phyloP scores from a whole-genome alignment of 2,113 vertebrate genomes.

The Coptodon bakossiorum region DNA sequence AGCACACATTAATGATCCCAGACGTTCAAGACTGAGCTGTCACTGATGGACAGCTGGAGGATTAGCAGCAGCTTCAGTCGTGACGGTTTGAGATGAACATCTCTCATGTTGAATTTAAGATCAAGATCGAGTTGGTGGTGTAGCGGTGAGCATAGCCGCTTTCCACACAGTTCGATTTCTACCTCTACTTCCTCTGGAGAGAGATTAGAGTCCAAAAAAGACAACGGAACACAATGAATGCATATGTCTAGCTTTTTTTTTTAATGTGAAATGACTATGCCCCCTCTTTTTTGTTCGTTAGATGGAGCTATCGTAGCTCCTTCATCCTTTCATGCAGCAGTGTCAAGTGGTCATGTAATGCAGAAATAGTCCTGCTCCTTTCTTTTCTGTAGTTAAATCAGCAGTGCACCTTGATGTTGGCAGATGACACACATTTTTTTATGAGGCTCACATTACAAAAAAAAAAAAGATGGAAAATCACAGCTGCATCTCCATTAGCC shows the following conservation, averaged over 20 bases:
- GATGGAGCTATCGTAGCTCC: background rate
- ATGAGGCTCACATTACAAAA: background rate
- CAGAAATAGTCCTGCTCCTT: background rate
- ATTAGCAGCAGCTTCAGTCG: background rate
- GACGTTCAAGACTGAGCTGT: background rate
- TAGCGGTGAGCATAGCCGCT: background rate
- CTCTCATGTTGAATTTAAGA: background rate
- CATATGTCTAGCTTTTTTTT: background rate
- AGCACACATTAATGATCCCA: constrained; percentile 28
- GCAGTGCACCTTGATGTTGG: background rate
- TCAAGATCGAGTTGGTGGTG: background rate
- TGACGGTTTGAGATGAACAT: background rate
- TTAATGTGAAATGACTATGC: background rate
- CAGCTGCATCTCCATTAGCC: background rate
- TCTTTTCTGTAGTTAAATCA: background rate
- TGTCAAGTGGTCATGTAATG: background rate
- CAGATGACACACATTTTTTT: background rate
- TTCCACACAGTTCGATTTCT: background rate
- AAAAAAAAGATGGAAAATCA: background rate
- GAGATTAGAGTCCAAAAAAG: background rate
- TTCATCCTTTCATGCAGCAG: background rate
- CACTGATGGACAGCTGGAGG: background rate
- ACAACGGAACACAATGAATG: background rate
- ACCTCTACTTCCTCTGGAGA: background rate
- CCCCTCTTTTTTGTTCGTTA: background rate